Evolutionary conservation across 2,113 vertebrate genomes (phyloP), one percentile per base, ranked within the genome.

Genomic region (Telmatochromis bifrenatus): DNA sequence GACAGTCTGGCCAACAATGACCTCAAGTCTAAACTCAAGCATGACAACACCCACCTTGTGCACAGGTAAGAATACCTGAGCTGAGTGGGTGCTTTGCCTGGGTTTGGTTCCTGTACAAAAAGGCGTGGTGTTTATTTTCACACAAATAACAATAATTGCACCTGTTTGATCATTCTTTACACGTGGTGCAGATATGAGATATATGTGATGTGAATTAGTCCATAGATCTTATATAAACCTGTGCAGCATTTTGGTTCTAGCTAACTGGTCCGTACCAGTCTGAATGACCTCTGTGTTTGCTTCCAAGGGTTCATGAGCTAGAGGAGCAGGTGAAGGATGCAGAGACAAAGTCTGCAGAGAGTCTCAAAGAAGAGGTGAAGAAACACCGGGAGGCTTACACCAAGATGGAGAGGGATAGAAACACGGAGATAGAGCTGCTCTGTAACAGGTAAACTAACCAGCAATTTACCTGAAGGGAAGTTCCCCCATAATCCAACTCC

Each of bases 281-380:
- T 49, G 31, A 77, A 28, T 49, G 45, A 49, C 45, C 10, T 2
- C 21, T 83, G 47, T 53, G 13, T 60, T 19, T 86, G 14, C 13
- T 81, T 6, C 54, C 31, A 94, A 99, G 99, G 95, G 98, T 99
- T 54, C 98, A 99, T 35, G 98, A 98, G 85, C 95, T 99, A 85
- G 99, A 99, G 95, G 99, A 99, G 93, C 97, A 99, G 91, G 91
- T 99, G 95, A 99, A 98, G 93, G 99, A 99, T 73, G 97, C 98
- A 80, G 98, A 99, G 95, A 94, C 96, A 2, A 96, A 94, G n/a
- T 97, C 98, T 0, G 97, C 98, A 88, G 98, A 99, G 95, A 95
- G 92, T 3, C 93, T 99, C 87, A 97, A 98, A 86, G 98, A 99
- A 33, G 97, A 99, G 90, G 93, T 95, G n/a, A 97, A 97, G 92